phyloP scores from a whole-genome alignment of 2,113 vertebrate genomes.

The Aspiorhynchus laticeps region DNA sequence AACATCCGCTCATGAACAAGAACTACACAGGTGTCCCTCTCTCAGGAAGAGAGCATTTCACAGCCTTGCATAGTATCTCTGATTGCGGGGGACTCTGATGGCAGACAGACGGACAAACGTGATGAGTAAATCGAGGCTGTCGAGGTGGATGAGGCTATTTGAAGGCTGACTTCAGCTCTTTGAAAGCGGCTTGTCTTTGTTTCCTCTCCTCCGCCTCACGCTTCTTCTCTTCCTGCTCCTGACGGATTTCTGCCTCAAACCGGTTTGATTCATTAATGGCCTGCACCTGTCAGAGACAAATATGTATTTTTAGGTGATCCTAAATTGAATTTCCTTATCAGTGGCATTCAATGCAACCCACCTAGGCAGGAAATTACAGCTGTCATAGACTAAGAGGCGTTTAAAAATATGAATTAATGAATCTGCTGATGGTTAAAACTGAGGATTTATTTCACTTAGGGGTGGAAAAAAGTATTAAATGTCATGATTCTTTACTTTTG shows the following conservation, averaged over 20 bases:
- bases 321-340: background rate
- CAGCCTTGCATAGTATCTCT: slow-evolving; percentile 55
- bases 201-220: slow-evolving; percentile 89
- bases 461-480: background rate
- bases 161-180: slow-evolving; percentile 89
- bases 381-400: no score
- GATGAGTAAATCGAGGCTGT: background rate
- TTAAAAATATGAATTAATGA: no score
- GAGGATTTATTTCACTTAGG: no score
- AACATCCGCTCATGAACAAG: background rate
- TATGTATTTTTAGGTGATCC: background rate
- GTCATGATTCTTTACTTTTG: slow-evolving; percentile 81
- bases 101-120: background rate
- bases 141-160: slow-evolving; percentile 73
- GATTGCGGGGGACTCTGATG: slow-evolving; percentile 18
- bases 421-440: background rate
- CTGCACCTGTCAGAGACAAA: slow-evolving; percentile 75
- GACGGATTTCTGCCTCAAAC: slow-evolving; percentile 93
- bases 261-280: slow-evolving; percentile 86
- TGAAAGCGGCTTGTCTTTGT: slow-evolving; percentile 89
- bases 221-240: slow-evolving; percentile 92
- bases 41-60: slow-evolving; percentile 39
- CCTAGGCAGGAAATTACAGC: background rate
- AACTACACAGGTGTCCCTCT: background rate
- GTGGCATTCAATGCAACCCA: background rate